Base-by-base conservation (phyloP, 2,797 vertebrate species). In the Scleropages formosus region DNA sequence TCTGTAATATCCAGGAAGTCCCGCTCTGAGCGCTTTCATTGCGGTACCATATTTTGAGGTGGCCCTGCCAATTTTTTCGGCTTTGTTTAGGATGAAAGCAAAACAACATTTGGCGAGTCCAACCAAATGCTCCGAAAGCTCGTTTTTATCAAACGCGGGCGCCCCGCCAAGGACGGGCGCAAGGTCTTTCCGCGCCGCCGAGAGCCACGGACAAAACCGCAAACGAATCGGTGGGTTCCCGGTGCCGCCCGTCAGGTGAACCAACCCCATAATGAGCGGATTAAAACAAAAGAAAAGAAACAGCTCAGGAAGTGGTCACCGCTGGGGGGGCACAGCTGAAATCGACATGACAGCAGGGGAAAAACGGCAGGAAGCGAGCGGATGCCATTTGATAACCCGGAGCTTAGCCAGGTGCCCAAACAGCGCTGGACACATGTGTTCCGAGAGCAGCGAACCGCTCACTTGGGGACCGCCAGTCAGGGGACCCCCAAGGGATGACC, bases 341-440 rank as follows among this genome's bases (percentile, higher is more conserved):
- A 11, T 4, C 1, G n/a, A 15, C 44, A 8, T 2, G 65, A 4
- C n/a, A 7, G 18, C 11, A 24, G 39, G 44, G 2, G 12, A 20
- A n/a, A n/a, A n/a, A n/a, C n/a, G n/a, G n/a, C n/a, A n/a, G n/a
- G n/a, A n/a, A n/a, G n/a, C n/a, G n/a, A n/a, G n/a, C n/a, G n/a
- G 8, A 11, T n/a, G 20, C 13, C n/a, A 44, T 24, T 66, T 51
- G 44, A 66, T 39, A 70, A 53, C 27, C 46, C 77, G 82, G 77
- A 69, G 82, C 86, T 89, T 84, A 85, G 85, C 83, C 84, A 81
- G 78, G 18, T 79, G 60, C 80, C 80, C 72, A 75, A 79, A 72
- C 0, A 46, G 68, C 74, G 27, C 10, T 53, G 46, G 76, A 62
- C 80, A 81, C 86, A 88, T 84, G 88, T 87, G 86, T 60, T 82